Base-by-base conservation (phyloP, 2,888 invertebrate species). In the Brassicogethes aeneus region DNA sequence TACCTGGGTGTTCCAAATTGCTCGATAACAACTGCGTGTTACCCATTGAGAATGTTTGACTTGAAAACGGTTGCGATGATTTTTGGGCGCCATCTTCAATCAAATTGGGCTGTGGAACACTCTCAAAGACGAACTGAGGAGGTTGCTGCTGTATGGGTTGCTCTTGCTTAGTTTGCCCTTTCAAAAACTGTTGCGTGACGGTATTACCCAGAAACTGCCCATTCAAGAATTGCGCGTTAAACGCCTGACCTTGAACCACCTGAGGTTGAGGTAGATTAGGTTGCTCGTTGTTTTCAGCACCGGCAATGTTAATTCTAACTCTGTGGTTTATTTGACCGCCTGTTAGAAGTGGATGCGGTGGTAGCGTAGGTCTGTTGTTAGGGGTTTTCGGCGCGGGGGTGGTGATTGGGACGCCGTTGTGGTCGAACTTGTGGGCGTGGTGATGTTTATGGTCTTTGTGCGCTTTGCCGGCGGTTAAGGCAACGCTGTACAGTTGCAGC, bases 381-480 rank as follows among this genome's bases (percentile, higher is more conserved):
- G 72, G 68, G 1, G 72, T 72, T 1, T 76, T 70, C 33, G 79
- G 76, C 1, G 79, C 72, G 5, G 79, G 67, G 2, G 78, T 72
- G 7, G 77, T 77, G 10, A 80, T 64, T 12, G 75, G 74, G 12
- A 70, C 72, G 1, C 85, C 85, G 47, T 85, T 80, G 59, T 85
- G 84, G 55, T 79, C 82, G 58, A 81, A 85, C 55, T 83, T 83
- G 61, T 87, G 86, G 0, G 79, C 87, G 65, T 89, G 88, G 60
- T 89, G 89, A 59, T 89, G 89, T 59, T 88, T 89, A 66, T 89
- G 88, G 58, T 88, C 86, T 49, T 80, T 82, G 68, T 89, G 88
- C 0, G 88, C 88, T 65, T 89, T 89, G 0, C 89, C 89, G 2
- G 88, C 88, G 2, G 85, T 85, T 43, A 89, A 61, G 0, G 88